A percentile compares a stretch with the other conserved stretches of the same genome.
These are phyloP conservation scores for Danio kyathit DNA, from an alignment of 2,797 vertebrate genomes.

Conservation along the genomic window DNA sequence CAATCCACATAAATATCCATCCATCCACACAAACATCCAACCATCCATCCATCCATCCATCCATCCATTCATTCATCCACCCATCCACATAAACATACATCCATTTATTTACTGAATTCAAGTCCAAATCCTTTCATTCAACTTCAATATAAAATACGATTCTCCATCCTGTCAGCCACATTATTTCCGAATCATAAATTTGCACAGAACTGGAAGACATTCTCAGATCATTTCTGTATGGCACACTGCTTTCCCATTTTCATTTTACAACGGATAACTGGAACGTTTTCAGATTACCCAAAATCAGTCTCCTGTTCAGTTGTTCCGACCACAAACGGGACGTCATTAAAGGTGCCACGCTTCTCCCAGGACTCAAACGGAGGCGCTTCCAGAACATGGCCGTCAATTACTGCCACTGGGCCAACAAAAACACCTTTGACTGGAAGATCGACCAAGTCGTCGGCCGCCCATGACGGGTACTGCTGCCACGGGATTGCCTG, in stretches of 20 bases:
- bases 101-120: no score
- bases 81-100: no score
- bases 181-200: background rate
- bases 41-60: no score
- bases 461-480: constrained; percentile 77
- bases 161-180: background rate
- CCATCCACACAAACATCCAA: no score
- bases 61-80: no score
- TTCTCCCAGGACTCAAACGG: constrained; percentile 77
- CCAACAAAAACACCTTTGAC: constrained; percentile 66
- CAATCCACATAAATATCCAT: no score
- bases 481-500: constrained; percentile 79
- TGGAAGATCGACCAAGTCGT: constrained; percentile 72
- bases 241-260: background rate
- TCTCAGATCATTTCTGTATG: background rate
- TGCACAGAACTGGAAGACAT: background rate
- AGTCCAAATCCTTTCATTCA: background rate
- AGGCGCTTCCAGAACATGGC: constrained; percentile 73
- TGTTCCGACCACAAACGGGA: constrained; percentile 80
- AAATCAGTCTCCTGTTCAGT: constrained; percentile 80
- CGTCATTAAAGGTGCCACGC: constrained; percentile 68
- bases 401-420: constrained; percentile 78
- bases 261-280: background rate
- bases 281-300: constrained; percentile 63
- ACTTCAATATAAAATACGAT: background rate